Base-by-base conservation (phyloP, 1,140 invertebrate species). In the Akabosia matsudoensis region DNA sequence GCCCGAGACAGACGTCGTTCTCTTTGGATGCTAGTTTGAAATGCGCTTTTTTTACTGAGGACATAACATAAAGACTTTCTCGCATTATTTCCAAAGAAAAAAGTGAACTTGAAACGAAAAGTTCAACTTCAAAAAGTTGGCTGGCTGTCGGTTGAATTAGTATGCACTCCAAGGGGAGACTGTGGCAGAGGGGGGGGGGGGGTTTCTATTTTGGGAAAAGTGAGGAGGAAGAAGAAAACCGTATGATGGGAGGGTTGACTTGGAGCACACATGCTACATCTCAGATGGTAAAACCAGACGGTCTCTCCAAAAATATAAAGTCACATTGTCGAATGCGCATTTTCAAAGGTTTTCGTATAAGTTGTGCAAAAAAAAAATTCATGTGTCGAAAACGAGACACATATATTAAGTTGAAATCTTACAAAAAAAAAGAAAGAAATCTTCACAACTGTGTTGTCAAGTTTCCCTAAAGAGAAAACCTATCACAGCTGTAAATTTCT, bases 401-500 rank as follows among this genome's bases (percentile, higher is more conserved):
- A n/a, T n/a, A n/a, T n/a, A n/a, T n/a, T n/a, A 13, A 51, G 10
- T 51, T 51, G 45, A 51, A n/a, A n/a, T 45, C 18, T 7, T 45
- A 45, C 18, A 18, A 45, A 45, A 45, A 18, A 45, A 45, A 45
- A 18, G n/a, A n/a, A n/a, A n/a, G n/a, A 51, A n/a, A 51, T n/a
- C n/a, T 51, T 51, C 10, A 10, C 45, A n/a, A 13, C 45, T 51
- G 10, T n/a, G 45, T 51, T n/a, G 10, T 51, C 45, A 51, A n/a
- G 10, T 51, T 61, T 61, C 7, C 37, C 7, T 10, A 18, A 45
- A 18, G 37, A 45, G 37, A 45, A 45, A 45, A 18, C 7, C 37
- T 18, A 45, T 45, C 54, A 61, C 54, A 61, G 54, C 54, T 61
- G 54, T 61, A 61, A 61, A n/a, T 10, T 61, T 61, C 54, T 61